Conservation (phyloP, 2,888 invertebrate genomes). For the Cephus rjabovi region DNA sequence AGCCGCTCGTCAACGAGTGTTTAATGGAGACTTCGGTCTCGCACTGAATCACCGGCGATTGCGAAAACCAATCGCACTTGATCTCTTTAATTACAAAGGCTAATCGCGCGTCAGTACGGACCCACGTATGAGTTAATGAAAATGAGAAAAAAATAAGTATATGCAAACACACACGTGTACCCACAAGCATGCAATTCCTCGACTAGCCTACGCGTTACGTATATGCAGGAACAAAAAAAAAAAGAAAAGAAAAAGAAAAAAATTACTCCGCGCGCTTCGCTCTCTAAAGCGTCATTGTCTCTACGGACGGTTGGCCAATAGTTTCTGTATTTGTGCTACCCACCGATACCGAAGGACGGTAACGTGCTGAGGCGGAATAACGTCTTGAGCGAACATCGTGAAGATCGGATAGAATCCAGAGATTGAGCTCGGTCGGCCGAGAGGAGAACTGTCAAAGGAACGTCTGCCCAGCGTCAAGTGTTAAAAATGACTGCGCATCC, state of each 20-base stretch:
- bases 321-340: constrained; percentile 22
- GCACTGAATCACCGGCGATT: neutral
- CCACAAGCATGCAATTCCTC: neutral
- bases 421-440: neutral
- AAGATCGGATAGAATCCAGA: neutral
- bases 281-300: too few relatives aligned
- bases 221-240: too few relatives aligned
- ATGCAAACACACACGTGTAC: neutral
- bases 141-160: neutral
- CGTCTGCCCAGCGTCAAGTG: constrained; percentile 26
- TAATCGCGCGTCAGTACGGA: neutral
- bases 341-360: constrained; percentile 58
- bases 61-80: neutral
- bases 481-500: constrained; percentile 55
- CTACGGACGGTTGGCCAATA: neutral
- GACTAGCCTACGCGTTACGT: too few relatives aligned
- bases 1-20: neutral
- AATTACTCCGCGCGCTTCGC: too few relatives aligned
- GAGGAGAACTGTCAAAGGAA: constrained; percentile 13
- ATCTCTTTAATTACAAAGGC: neutral
- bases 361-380: constrained; percentile 58
- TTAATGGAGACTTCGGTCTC: neutral
- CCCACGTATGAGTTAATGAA: neutral
- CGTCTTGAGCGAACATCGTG: constrained; percentile 48
- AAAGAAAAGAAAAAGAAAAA: too few relatives aligned